Evolutionary conservation across 2,888 invertebrate species (phyloP), one percentile per base, ranked within the genome.

Genomic region (Cantharis nigra): DNA sequence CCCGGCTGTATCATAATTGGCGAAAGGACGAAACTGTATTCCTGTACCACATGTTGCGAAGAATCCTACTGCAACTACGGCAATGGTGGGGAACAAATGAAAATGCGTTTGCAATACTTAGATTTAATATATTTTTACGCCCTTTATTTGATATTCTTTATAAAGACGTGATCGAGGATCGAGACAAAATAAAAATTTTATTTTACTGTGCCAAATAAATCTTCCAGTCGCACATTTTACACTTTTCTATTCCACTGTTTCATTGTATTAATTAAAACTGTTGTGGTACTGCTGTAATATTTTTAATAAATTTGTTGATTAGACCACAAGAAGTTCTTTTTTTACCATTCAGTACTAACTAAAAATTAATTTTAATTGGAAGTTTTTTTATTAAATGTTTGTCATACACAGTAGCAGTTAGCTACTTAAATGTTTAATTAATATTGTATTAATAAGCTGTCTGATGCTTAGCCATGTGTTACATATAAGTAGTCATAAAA

Each of bases 1-100:
- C 93, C 96, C 0, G 96, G 96, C 11, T 97, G 96, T 88, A 96
- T 97, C 84, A 92, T 96, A 71, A 96, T 97, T 81, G 97, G 97
- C 0, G 97, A 97, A 86, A 90, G 97, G 70, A 96, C 96, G 5
- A 97, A 97, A 86, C 89, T 97, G 0, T 95, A 95, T 88, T 95
- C 96, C 13, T 97, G 97, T 87, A 96, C 96, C 0, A 93, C 95
- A 0, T 97, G 97, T 85, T 97, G 97, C 87, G 93, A 93, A 81
- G 91, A 92, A 10, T 92, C 94, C 4, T 90, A 94, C 7, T 97
- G 97, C 89, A 97, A 97, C 87, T 91, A 91, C 63, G 96, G 95
- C 14, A 94, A 72, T 16, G 33, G 72, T 26, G 72, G 70, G 9
- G 64, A 71, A 18, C 70, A 63, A 30, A 30, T 72, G 33, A 78